These are phyloP conservation scores for Anguilla anguilla DNA, from an alignment of 2,797 vertebrate species.

Conservation along the genomic window DNA sequence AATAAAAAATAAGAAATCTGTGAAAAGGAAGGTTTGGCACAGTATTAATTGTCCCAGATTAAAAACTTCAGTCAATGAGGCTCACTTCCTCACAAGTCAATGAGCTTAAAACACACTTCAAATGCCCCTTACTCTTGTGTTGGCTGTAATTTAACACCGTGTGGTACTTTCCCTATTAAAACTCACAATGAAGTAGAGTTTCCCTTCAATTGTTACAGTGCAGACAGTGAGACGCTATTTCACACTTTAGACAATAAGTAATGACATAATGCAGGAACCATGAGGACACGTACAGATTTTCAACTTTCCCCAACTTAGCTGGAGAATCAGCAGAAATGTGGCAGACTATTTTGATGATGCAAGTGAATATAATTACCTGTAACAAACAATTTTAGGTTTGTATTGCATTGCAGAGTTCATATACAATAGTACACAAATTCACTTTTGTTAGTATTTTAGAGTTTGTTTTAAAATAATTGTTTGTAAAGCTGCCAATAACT, in stretches of 20 bases:
- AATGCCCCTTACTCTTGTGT: background rate
- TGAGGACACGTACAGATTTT: background rate
- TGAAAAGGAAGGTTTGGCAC: background rate
- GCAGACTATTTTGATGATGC: background rate
- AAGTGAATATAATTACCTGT: background rate
- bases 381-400: too few species aligned
- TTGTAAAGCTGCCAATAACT: too few species aligned
- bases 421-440: background rate
- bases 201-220: background rate
- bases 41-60: background rate
- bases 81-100: background rate
- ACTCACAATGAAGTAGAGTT: slow-evolving; percentile 9
- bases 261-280: background rate
- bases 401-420: background rate
- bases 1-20: background rate
- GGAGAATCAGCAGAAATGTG: background rate
- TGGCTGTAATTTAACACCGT: background rate
- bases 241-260: slow-evolving; percentile 8
- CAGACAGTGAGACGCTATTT: slow-evolving; percentile 13
- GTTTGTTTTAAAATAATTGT: too few species aligned
- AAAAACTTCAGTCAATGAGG: background rate
- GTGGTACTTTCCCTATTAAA: background rate
- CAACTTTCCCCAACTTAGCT: background rate
- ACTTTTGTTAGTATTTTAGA: too few species aligned
- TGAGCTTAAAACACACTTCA: background rate